A percentile compares a stretch with the other conserved stretches of the same genome.
phyloP scores from a whole-genome alignment of 2,113 vertebrate genomes.

The Hepsetus odoe region DNA sequence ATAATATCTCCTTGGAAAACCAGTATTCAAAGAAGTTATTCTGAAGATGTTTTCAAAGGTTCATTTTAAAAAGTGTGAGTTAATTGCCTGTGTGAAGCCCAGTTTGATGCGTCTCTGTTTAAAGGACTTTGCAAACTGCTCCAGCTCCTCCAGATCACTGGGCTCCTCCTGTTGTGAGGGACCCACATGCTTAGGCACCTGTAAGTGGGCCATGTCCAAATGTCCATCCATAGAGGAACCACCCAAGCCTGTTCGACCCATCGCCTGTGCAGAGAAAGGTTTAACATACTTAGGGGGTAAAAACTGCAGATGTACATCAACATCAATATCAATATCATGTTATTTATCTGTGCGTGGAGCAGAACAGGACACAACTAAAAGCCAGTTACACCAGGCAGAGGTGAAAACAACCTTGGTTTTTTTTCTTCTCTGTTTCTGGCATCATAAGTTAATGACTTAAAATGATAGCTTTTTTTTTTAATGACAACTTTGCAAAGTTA shows the following conservation, averaged over 20 bases:
- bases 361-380: background rate
- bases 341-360: background rate
- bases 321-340: background rate
- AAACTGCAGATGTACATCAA: background rate
- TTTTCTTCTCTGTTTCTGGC: too few relatives aligned
- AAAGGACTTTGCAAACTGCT: conserved; percentile 97
- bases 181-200: conserved; percentile 85
- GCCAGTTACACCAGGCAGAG: too few relatives aligned
- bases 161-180: conserved; percentile 85
- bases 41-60: too few relatives aligned
- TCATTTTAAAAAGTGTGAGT: background rate
- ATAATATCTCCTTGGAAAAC: background rate
- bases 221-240: conserved; percentile 87
- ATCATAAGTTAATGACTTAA: too few relatives aligned
- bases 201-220: conserved; percentile 88
- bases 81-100: conserved; percentile 91
- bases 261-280: conserved; percentile 72
- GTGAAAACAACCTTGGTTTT: too few relatives aligned
- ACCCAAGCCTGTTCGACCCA: conserved; percentile 84
- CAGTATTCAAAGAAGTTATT: background rate
- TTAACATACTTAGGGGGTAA: background rate
- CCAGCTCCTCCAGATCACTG: conserved; percentile 94
- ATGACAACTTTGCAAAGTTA: too few relatives aligned
- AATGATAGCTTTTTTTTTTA: too few relatives aligned
- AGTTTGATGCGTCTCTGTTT: conserved; percentile 97